Base-by-base conservation (phyloP, 2,888 invertebrate species). In the Ptychoptera contaminata region DNA sequence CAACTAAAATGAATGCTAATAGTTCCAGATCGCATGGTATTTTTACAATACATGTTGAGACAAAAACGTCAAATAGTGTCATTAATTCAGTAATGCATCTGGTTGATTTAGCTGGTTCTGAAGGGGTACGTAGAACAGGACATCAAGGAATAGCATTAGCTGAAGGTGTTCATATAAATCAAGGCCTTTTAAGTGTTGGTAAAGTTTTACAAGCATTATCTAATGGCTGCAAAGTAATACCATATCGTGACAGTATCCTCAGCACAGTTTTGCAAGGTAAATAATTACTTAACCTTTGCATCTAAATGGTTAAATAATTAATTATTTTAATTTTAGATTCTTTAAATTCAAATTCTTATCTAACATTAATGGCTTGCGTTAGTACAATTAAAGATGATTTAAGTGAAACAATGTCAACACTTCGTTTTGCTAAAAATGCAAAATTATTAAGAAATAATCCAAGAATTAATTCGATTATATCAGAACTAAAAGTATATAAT, bases 1-100 rank as follows among this genome's bases (percentile, higher is more conserved):
- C 65, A 43, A 71, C 71, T 2, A 67, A 63, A 51, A 66, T 69
- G 58, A 71, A 71, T 55, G 42, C 52, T 1, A 60, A 59, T 42
- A 71, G 71, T 54, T 70, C 70, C 2, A 58, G 71, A 48, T 71
- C 70, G 7, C 71, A 71, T 57, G 70, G 69, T 10, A 65, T 71
- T 43, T 69, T 71, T 45, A 68, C 68, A 2, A 63, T 71, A 37
- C 58, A 68, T 50, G 54, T 61, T 32, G 52, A 51, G n/a, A 51
- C 48, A 2, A 47, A 50, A 14, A 49, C 46, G 1, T 41, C 43
- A 1, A 45, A 45, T 8, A 44, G 40, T 40, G 50, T 54, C 45
- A 54, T 51, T n/a, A 47, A 49, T n/a, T 61, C 66, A 2, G 65
- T 65, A 48, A 56, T 71, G 41, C 68, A 70, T 60, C 56, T 71